Conservation (phyloP, 1,140 invertebrate genomes). For the Drosophila kepulauana region DNA sequence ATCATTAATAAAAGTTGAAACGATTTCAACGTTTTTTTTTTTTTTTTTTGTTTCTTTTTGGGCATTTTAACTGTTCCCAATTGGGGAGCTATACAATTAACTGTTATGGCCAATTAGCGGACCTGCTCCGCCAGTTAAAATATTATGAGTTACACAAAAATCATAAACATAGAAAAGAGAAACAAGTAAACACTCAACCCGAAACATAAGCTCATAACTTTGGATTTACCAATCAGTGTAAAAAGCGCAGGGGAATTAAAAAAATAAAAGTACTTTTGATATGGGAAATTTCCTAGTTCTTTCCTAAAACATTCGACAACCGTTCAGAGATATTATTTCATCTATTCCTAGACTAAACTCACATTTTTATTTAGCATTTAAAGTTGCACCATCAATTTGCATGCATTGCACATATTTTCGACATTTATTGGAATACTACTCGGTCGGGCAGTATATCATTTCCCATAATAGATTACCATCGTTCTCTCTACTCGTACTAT, state of each 20-base stretch:
- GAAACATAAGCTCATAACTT: no score
- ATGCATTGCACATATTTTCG: conserved; percentile 13
- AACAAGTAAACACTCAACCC: not conserved
- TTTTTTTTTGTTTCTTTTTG: not conserved
- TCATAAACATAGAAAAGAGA: not conserved
- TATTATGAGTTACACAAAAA: not conserved
- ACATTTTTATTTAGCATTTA: not conserved
- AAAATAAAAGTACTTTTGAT: no score
- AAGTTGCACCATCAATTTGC: conserved; percentile 12
- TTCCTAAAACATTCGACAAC: no score
- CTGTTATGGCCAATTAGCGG: conserved; percentile 2
- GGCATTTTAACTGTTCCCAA: not conserved
- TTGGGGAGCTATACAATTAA: conserved; percentile 13
- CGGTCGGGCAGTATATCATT: conserved; percentile 13
- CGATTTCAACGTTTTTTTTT: not conserved
- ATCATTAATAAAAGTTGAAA: conserved; percentile 16
- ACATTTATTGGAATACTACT: conserved; percentile 15
- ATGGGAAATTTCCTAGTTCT: no score
- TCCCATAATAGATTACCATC: conserved; percentile 15
- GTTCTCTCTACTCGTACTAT: not conserved
- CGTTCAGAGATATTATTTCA: no score
- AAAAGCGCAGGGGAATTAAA: no score
- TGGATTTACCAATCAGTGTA: no score
- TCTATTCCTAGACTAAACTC: not conserved
- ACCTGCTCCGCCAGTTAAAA: not conserved